Percentiles rank a stretch among this genome's conserved stretches.
phyloP scores from a whole-genome alignment of 2,797 vertebrate genomes.

The Chaetophractus vellerosus region DNA sequence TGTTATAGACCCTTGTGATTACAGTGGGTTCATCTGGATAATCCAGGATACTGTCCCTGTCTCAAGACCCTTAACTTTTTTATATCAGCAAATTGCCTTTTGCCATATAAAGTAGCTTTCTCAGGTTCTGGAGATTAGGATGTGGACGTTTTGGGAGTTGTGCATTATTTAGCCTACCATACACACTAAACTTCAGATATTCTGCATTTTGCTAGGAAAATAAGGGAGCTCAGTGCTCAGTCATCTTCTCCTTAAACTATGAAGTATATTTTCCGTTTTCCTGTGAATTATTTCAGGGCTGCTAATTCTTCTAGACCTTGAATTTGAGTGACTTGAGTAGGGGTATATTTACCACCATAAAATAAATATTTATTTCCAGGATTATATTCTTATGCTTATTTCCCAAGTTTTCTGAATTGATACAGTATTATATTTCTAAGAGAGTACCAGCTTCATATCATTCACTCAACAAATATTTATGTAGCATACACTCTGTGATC shows the following conservation, averaged over 20 bases:
- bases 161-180: neutral
- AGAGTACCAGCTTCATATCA: neutral
- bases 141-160: neutral
- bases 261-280: neutral
- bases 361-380: conserved; percentile 15
- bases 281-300: conserved; percentile 2
- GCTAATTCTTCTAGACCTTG: conserved; percentile 52
- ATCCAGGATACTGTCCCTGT: neutral
- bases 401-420: neutral
- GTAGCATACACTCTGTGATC: neutral
- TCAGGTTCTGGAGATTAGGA: neutral
- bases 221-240: neutral
- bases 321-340: neutral
- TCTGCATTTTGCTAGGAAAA: neutral
- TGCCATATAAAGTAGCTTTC: neutral
- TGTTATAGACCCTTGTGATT: neutral
- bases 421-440: neutral
- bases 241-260: neutral
- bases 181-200: neutral
- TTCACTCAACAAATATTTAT: neutral
- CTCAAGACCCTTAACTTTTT: neutral
- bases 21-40: neutral
- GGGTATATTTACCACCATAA: neutral
- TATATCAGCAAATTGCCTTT: neutral
- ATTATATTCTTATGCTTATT: neutral